A percentile compares a stretch with the other conserved stretches of the same genome.
Conservation (phyloP, 2,113 vertebrate genomes). For the Notarius quadriscutis region DNA sequence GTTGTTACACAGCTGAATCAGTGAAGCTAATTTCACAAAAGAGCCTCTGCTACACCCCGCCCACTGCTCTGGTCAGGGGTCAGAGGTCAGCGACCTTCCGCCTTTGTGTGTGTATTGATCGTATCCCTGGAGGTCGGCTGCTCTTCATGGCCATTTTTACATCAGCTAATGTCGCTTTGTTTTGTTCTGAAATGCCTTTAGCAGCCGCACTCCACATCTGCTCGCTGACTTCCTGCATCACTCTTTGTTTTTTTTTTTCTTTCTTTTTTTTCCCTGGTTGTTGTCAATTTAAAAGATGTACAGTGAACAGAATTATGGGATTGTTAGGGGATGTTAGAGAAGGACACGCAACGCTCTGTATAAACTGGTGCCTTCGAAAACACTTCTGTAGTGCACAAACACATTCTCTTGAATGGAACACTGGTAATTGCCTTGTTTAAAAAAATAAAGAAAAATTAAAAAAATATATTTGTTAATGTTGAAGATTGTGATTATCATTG, state of each 20-base stretch:
- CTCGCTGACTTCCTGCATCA: neutral
- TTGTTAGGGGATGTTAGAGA: neutral
- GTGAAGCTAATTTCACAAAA: slow-evolving; percentile 73
- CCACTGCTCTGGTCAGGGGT: slow-evolving; percentile 72
- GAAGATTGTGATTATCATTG: neutral
- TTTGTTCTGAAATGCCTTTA: slow-evolving; percentile 21
- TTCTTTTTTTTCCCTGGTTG: neutral
- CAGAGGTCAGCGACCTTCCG: slow-evolving; percentile 77
- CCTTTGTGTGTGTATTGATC: slow-evolving; percentile 79
- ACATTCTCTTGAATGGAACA: neutral
- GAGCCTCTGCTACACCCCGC: slow-evolving; percentile 64
- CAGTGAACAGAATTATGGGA: neutral
- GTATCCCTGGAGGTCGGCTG: slow-evolving; percentile 62
- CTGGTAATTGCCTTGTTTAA: neutral
- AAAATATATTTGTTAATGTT: neutral
- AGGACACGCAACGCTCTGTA: neutral
- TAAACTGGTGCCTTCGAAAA: neutral
- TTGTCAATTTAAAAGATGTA: neutral
- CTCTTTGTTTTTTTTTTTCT: too few species aligned
- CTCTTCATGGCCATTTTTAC: slow-evolving; percentile 56
- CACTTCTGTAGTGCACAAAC: neutral
- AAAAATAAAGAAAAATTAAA: neutral
- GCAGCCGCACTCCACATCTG: slow-evolving; percentile 30
- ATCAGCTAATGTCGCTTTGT: slow-evolving; percentile 72
- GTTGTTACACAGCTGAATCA: slow-evolving; percentile 69